phyloP scores from a whole-genome alignment of 2,797 vertebrate genomes.

The Gambelia wislizenii region DNA sequence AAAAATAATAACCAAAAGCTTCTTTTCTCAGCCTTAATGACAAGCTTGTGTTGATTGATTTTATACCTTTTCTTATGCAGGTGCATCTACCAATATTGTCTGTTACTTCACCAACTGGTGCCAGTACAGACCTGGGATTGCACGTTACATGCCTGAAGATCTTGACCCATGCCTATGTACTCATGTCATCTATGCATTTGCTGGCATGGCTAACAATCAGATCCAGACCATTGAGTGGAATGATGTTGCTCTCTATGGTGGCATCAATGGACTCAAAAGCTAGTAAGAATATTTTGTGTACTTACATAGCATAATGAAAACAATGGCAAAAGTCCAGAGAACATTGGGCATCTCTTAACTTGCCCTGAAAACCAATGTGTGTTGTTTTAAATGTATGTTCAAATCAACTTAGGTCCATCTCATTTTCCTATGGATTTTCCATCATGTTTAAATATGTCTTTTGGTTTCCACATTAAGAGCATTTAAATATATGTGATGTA shows the following conservation, averaged over 20 bases:
- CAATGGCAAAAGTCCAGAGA: neutral
- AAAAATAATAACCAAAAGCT: neutral
- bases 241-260: slow-evolving; percentile 75
- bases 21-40: neutral
- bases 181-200: slow-evolving; percentile 79
- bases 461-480: neutral
- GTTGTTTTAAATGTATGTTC: neutral
- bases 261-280: slow-evolving; percentile 78
- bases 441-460: neutral
- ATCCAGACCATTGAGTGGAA: slow-evolving; percentile 79
- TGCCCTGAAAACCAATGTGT: neutral
- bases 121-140: slow-evolving; percentile 47
- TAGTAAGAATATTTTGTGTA: slow-evolving; percentile 72
- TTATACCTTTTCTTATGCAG: slow-evolving; percentile 62
- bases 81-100: slow-evolving; percentile 76
- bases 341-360: neutral
- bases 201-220: slow-evolving; percentile 81
- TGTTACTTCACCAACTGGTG: slow-evolving; percentile 60
- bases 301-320: neutral
- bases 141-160: slow-evolving; percentile 78
- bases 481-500: neutral
- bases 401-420: neutral
- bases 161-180: slow-evolving; percentile 85
- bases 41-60: neutral
- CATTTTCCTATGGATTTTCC: neutral